Evolutionary conservation across 2,888 invertebrate species (phyloP).

Genomic region (Ypsolopha scabrella): DNA sequence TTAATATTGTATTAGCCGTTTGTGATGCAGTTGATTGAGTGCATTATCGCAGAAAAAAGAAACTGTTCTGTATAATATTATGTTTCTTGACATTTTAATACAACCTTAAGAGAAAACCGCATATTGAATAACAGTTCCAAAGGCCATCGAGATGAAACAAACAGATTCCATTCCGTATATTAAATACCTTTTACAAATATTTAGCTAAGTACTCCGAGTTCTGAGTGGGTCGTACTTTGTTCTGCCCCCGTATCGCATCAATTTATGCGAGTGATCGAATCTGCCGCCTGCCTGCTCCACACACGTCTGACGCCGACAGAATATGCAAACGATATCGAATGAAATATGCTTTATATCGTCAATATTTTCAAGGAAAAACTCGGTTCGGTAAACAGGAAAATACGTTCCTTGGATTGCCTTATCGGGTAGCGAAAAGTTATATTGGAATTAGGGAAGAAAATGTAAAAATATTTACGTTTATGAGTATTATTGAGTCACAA

Average conservation of each 20-base stretch:
- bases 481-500: no score
- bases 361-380: conserved; percentile 18
- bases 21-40: no score
- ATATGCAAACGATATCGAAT: background rate
- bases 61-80: no score
- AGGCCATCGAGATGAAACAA: background rate
- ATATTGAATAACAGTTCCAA: no score
- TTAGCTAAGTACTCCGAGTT: background rate
- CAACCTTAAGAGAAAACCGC: no score
- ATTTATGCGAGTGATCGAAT: conserved; percentile 66
- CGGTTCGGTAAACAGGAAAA: conserved; percentile 16
- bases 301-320: conserved; percentile 21
- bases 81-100: no score
- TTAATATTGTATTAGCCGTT: no score
- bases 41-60: no score
- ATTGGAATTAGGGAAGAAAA: no score
- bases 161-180: background rate
- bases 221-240: conserved; percentile 40
- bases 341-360: conserved; percentile 14
- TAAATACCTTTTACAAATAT: background rate
- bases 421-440: no score
- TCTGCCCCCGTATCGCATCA: conserved; percentile 55
- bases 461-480: no score
- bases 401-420: conserved; percentile 7
- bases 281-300: conserved; percentile 34